Percentiles rank a stretch among this genome's conserved stretches.
Evolutionary conservation across 2,797 vertebrate genomes (phyloP).

Genomic region (Morelia viridis): DNA sequence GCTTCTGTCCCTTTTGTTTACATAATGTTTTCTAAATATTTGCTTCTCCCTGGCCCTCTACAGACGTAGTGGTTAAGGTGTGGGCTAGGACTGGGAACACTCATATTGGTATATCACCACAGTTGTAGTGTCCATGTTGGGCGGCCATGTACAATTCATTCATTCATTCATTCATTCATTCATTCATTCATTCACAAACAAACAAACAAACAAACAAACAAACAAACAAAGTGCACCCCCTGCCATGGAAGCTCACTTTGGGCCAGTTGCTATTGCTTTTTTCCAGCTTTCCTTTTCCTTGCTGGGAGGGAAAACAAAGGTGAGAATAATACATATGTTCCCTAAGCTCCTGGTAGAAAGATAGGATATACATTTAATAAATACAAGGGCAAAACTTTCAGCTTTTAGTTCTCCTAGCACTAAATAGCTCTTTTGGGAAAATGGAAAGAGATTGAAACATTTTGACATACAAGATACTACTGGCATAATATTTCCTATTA

Average conservation of each 20-base stretch:
- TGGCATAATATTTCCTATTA: neutral
- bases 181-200: too few species aligned
- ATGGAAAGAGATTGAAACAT: neutral
- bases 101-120: neutral
- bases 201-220: too few species aligned
- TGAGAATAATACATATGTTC: neutral
- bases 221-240: neutral
- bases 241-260: neutral
- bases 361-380: neutral
- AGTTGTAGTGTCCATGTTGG: neutral
- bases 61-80: neutral
- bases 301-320: neutral
- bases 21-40: neutral
- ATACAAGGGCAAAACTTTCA: neutral
- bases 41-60: neutral
- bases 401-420: neutral
- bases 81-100: neutral
- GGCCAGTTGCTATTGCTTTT: neutral
- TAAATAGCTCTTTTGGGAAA: neutral
- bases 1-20: neutral
- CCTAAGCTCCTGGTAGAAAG: neutral
- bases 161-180: too few species aligned
- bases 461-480: neutral
- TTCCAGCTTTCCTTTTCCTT: neutral
- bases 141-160: too few species aligned